These are phyloP conservation scores for Drosophila aldrichi DNA, from an alignment of 2,888 invertebrate species.

Conservation along the genomic window DNA sequence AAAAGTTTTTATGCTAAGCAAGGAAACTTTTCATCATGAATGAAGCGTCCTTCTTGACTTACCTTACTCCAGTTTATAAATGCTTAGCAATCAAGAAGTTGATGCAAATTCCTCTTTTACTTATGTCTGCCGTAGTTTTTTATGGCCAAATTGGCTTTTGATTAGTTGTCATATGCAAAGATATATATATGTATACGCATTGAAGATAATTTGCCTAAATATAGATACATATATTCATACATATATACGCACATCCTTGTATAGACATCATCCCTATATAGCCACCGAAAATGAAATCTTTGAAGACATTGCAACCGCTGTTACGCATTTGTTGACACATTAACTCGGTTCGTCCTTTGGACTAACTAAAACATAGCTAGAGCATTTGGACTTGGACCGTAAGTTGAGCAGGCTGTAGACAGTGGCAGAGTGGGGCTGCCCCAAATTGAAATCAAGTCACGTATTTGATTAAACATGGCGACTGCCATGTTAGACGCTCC, in stretches of 20 bases:
- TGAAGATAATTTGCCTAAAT: neutral
- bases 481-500: conserved; percentile 82
- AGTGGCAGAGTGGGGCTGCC: conserved; percentile 22
- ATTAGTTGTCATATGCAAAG: neutral
- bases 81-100: neutral
- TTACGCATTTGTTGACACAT: conserved; percentile 28
- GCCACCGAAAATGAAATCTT: neutral
- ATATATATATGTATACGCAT: neutral
- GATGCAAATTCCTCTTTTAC: neutral
- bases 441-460: conserved; percentile 85
- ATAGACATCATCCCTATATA: neutral
- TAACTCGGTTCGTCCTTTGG: conserved; percentile 22
- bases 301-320: neutral
- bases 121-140: neutral
- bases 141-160: neutral
- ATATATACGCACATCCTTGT: neutral
- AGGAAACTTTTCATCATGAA: too few relatives aligned
- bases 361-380: neutral
- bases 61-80: too few relatives aligned
- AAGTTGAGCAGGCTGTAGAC: neutral
- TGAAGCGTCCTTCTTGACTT: too few relatives aligned
- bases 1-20: too few relatives aligned
- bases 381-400: conserved; percentile 3
- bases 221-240: neutral
- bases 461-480: conserved; percentile 85